Conservation (phyloP, 2,797 vertebrate genomes). For the Sebastes flavidus region DNA sequence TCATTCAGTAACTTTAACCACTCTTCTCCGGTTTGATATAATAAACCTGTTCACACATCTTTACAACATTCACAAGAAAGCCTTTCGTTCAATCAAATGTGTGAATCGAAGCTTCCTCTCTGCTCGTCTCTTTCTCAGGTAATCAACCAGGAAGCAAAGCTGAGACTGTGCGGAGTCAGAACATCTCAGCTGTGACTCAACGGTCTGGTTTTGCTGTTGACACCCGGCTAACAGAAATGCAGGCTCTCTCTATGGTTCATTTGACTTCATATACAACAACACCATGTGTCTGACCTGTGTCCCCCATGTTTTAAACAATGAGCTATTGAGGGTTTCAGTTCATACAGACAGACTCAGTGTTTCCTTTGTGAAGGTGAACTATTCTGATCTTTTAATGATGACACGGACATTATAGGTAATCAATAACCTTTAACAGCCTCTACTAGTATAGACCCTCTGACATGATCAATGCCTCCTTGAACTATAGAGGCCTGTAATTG, state of each 20-base stretch:
- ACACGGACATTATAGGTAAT: background rate
- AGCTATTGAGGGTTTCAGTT: background rate
- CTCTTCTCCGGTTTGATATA: background rate
- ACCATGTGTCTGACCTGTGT: conserved; percentile 7
- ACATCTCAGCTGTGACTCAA: background rate
- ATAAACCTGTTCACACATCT: background rate
- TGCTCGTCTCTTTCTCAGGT: background rate
- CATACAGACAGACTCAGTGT: background rate
- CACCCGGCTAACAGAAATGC: background rate
- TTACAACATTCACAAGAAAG: background rate
- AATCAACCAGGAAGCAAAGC: background rate
- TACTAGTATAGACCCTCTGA: background rate
- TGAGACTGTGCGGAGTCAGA: background rate
- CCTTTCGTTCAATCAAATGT: background rate
- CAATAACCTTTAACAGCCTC: background rate
- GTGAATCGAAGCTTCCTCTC: background rate
- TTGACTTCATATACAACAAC: conserved; percentile 17
- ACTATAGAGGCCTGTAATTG: background rate
- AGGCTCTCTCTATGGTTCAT: conserved; percentile 6
- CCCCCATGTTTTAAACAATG: conserved; percentile 8
- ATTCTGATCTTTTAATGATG: conserved; percentile 5
- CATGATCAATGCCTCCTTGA: background rate
- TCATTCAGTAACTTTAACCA: background rate
- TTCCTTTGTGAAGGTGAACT: background rate
- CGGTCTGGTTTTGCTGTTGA: conserved; percentile 1